These are phyloP conservation scores for Kuschelorhynchus macadamiae DNA, from an alignment of 2,888 invertebrate genomes.

Conservation along the genomic window DNA sequence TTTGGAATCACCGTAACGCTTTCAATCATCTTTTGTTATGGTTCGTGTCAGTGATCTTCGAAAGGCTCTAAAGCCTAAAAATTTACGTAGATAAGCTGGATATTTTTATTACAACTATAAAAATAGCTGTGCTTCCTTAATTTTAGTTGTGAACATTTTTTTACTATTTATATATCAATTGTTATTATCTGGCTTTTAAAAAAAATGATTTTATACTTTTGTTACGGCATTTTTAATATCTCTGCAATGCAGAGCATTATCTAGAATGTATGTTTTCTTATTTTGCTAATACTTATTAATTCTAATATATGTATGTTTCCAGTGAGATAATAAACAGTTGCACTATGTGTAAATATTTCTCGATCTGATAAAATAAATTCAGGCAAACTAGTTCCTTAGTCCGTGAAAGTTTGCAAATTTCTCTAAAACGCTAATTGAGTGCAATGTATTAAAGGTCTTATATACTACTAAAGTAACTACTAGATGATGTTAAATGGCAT, in stretches of 20 bases:
- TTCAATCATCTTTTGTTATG: slow-evolving; percentile 9
- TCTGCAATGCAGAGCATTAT: slow-evolving; percentile 37
- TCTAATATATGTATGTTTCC: slow-evolving; percentile 28
- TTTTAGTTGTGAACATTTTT: slow-evolving; percentile 43
- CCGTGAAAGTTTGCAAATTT: no score
- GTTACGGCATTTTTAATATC: slow-evolving; percentile 39
- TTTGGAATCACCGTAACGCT: slow-evolving; percentile 13
- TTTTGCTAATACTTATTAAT: slow-evolving; percentile 33
- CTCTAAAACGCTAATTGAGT: no score
- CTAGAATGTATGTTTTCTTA: slow-evolving; percentile 44
- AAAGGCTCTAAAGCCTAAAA: slow-evolving; percentile 21
- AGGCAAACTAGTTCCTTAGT: no score
- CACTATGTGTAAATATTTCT: no score
- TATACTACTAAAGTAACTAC: no score
- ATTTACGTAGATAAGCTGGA: slow-evolving; percentile 20
- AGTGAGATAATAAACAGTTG: slow-evolving; percentile 40
- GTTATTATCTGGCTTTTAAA: slow-evolving; percentile 40
- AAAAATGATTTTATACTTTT: slow-evolving; percentile 45
- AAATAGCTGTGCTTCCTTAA: slow-evolving; percentile 42
- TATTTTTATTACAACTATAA: slow-evolving; percentile 24
- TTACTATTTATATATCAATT: slow-evolving; percentile 42
- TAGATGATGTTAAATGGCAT: no score
- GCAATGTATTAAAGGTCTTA: no score
- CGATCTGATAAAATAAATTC: no score
- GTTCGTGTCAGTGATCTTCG: slow-evolving; percentile 16